Conservation (phyloP, 2,888 invertebrate genomes). For the Leucania comma region DNA sequence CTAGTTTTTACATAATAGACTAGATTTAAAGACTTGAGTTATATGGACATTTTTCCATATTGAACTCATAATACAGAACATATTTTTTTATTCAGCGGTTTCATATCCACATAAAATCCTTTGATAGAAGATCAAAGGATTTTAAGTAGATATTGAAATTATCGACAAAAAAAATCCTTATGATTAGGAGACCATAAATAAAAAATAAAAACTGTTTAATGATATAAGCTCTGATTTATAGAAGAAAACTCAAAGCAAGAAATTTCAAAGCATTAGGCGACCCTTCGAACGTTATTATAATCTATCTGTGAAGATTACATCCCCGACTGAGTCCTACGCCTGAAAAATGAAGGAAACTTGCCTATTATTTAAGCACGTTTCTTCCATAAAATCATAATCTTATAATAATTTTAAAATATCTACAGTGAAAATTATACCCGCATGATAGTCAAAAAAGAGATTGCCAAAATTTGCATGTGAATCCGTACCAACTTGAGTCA, state of each 20-base stretch:
- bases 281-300: slow-evolving; percentile 18
- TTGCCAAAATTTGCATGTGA: no score
- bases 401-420: no score
- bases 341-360: slow-evolving; percentile 33
- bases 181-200: no score
- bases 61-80: no score
- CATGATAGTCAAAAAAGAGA: no score
- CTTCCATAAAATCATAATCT: background rate
- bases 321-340: slow-evolving; percentile 16
- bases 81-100: no score
- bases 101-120: no score
- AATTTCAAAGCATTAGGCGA: slow-evolving; percentile 45
- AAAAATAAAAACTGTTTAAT: background rate
- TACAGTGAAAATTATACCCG: no score
- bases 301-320: slow-evolving; percentile 33
- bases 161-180: no score
- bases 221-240: background rate
- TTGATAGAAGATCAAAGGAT: no score
- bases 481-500: no score
- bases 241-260: slow-evolving; percentile 36
- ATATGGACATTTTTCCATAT: background rate
- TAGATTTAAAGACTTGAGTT: background rate
- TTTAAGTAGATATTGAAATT: no score
- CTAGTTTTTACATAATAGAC: background rate
- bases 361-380: slow-evolving; percentile 15